Base-by-base conservation (phyloP, 53 echinoderm and acorn worm species). In the Mesocentrotus franciscanus region DNA sequence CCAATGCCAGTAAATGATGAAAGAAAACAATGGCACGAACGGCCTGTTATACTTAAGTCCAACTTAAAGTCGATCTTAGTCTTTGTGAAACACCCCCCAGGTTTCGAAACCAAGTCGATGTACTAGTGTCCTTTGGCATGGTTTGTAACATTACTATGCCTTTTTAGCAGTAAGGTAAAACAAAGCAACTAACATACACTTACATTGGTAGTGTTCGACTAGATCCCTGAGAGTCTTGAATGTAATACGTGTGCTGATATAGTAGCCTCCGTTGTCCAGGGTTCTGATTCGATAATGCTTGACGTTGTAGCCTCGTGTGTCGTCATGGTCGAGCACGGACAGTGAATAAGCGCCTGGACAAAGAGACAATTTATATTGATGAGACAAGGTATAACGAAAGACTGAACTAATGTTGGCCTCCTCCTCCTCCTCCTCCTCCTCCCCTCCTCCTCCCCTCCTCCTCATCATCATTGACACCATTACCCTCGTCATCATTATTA, bases 231-330 rank as follows among this genome's bases (percentile, higher is more conserved):
- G 93, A 8, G 99, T 96, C 33, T 97, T 96, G 96, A 99, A 99
- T 71, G 97, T 97, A 85, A 97, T 97, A 60, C 99, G 95, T 32
- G 99, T 97, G 95, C 97, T 97, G 94, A 99, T 98, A 96, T 97
- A 98, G 94, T 97, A 99, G 59, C 99, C 99, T 56, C 99, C 99
- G 92, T 99, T 98, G 85, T 99, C 99, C 84, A 99, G 95, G 85
- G 98, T 95, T 57, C 99, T 90, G 24, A 99, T 99, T 24, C 99
- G 95, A 92, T 99, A 99, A 66, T 99, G 98, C 92, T 99, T 99
- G 8, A 99, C 99, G 84, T 97, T 98, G 81, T 97, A 97, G 30
- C 99, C 99, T 89, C 97, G 90, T 60, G 96, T 90, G 89, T 97
- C 98, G 66, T 99, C 99, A 42, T 98, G 97, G 78, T 99, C 99